phyloP scores from a whole-genome alignment of 2,888 invertebrate species.

The Drosophila recens region DNA sequence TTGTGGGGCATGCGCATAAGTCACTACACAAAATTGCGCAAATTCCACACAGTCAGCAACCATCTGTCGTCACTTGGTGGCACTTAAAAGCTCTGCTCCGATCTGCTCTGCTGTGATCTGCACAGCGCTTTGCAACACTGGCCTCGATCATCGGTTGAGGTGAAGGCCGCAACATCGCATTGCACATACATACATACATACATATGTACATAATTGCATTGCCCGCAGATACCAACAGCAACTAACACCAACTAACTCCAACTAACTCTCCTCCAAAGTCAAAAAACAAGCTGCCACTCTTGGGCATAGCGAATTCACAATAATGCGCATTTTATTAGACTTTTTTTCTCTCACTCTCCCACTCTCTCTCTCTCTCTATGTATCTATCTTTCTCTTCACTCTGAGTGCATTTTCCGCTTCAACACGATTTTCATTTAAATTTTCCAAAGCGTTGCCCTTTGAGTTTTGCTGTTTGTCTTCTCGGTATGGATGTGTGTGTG shows the following conservation, averaged over 20 bases:
- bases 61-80: slow-evolving; percentile 68
- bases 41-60: slow-evolving; percentile 61
- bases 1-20: slow-evolving; percentile 72
- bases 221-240: slow-evolving; percentile 19
- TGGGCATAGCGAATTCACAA: slow-evolving; percentile 75
- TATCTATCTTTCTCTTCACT: slow-evolving; percentile 25
- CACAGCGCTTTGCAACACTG: slow-evolving; percentile 61
- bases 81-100: slow-evolving; percentile 9
- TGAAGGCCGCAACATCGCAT: slow-evolving; percentile 66
- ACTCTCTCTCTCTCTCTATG: not conserved
- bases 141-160: slow-evolving; percentile 56
- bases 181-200: not conserved
- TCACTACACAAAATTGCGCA: slow-evolving; percentile 77
- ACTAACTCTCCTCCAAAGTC: slow-evolving; percentile 19
- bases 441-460: slow-evolving; percentile 70
- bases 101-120: slow-evolving; percentile 25
- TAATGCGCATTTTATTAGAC: slow-evolving; percentile 78
- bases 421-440: slow-evolving; percentile 76
- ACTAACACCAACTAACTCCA: slow-evolving; percentile 12
- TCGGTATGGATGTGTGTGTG: slow-evolving; percentile 1
- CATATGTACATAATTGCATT: slow-evolving; percentile 52
- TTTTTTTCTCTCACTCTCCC: slow-evolving; percentile 2
- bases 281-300: slow-evolving; percentile 33
- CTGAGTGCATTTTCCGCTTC: slow-evolving; percentile 75
- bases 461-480: slow-evolving; percentile 30